A percentile compares a stretch with the other conserved stretches of the same genome.
Conservation (phyloP, 2,888 invertebrate species). For the Epiblema foenella region DNA sequence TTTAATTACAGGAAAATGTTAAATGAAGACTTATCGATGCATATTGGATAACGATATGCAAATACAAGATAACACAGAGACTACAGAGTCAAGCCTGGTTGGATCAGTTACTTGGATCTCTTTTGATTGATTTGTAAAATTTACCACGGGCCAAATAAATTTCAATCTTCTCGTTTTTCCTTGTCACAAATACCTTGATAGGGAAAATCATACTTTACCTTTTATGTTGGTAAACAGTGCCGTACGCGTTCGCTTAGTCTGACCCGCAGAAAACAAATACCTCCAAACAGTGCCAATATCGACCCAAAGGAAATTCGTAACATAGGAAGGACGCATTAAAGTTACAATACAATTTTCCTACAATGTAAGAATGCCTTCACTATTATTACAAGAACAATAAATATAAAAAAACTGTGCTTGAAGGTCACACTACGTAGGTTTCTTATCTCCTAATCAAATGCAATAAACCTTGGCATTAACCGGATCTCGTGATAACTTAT, state of each 20-base stretch:
- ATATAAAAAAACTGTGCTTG: constrained; percentile 5
- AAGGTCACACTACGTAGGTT: constrained; percentile 7
- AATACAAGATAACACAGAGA: too few relatives aligned
- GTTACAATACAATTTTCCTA: background rate
- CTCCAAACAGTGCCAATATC: background rate
- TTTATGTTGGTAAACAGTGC: background rate
- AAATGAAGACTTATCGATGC: background rate
- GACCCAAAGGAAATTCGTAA: background rate
- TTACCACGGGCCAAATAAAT: too few relatives aligned
- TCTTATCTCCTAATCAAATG: constrained; percentile 31
- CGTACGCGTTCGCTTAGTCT: background rate
- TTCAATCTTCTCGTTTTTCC: too few relatives aligned
- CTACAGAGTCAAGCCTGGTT: too few relatives aligned
- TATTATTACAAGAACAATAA: constrained; percentile 1
- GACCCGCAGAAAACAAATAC: background rate
- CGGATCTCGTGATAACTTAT: constrained; percentile 27
- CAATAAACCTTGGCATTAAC: constrained; percentile 29
- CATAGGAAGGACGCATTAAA: background rate
- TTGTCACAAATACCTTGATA: too few relatives aligned
- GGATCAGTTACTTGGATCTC: too few relatives aligned
- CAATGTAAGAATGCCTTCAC: background rate
- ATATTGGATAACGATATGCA: background rate
- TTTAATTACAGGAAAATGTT: constrained; percentile 7
- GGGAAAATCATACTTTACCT: too few relatives aligned
- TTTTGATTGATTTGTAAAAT: too few relatives aligned